Percentiles rank a stretch among this genome's conserved stretches.
Conservation (phyloP, 2,113 vertebrate species). For the Bucco capensis region DNA sequence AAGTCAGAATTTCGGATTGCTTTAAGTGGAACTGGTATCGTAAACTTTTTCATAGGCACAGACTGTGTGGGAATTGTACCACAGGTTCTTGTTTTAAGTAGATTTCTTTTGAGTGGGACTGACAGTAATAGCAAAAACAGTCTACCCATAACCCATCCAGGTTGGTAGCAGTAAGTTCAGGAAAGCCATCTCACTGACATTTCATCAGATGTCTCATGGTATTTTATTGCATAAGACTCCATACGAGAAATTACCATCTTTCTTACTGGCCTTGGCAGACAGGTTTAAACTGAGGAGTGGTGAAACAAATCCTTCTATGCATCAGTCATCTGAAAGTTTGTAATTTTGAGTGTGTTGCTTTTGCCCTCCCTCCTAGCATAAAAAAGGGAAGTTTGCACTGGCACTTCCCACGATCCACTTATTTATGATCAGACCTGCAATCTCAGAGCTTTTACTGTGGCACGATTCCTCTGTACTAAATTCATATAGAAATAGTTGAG, state of each 20-base stretch:
- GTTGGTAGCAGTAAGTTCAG: neutral
- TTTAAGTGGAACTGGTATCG: neutral
- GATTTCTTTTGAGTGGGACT: neutral
- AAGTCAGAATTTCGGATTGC: neutral
- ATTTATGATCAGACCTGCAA: rapidly evolving
- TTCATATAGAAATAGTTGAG: neutral
- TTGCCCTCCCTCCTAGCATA: neutral
- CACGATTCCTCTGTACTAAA: neutral
- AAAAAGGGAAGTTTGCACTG: neutral
- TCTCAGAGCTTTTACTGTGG: neutral
- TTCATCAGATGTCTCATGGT: neutral
- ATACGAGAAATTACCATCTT: neutral
- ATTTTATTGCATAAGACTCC: neutral
- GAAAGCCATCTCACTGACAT: neutral
- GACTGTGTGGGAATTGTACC: neutral
- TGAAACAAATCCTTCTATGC: neutral
- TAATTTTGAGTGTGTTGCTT: neutral
- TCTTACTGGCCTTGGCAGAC: neutral
- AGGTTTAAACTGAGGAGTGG: neutral
- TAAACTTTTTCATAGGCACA: neutral
- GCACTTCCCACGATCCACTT: rapidly evolving
- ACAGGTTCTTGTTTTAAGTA: neutral
- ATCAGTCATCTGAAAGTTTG: neutral
- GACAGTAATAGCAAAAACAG: neutral
- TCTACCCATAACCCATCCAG: neutral